Evolutionary conservation across 2,797 vertebrate genomes (phyloP).

Genomic region (Darevskia mixta): DNA sequence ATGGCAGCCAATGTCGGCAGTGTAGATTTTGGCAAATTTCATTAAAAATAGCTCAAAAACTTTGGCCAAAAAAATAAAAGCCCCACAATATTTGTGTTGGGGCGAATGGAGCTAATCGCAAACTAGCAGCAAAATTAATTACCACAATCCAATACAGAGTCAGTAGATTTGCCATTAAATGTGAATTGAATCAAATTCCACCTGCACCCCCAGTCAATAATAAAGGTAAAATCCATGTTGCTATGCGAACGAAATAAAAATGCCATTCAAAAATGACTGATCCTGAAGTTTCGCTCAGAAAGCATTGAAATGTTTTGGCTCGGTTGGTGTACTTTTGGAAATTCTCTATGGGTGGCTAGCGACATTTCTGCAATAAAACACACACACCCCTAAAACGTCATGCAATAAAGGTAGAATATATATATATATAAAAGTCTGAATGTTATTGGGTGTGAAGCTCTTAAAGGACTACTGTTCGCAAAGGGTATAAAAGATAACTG

Average conservation of each 20-base stretch:
- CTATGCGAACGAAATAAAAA: not conserved
- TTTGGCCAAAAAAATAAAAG: too few relatives aligned
- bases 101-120: not conserved
- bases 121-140: too few relatives aligned
- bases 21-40: too few relatives aligned
- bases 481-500: constrained; percentile 67
- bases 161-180: too few relatives aligned
- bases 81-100: too few relatives aligned
- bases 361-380: constrained; percentile 77
- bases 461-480: constrained; percentile 78
- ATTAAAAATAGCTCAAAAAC: too few relatives aligned
- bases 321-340: constrained; percentile 61
- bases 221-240: not conserved
- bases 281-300: not conserved
- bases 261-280: not conserved
- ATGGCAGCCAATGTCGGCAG: too few relatives aligned
- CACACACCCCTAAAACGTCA: not conserved
- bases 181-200: too few relatives aligned
- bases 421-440: constrained; percentile 75
- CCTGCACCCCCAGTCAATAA: too few relatives aligned
- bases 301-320: constrained; percentile 19
- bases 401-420: constrained; percentile 77
- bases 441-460: constrained; percentile 83
- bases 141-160: not conserved
- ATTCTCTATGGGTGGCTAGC: constrained; percentile 77